Conservation (phyloP, 2,797 vertebrate species). For the Lithobates sylvaticus region DNA sequence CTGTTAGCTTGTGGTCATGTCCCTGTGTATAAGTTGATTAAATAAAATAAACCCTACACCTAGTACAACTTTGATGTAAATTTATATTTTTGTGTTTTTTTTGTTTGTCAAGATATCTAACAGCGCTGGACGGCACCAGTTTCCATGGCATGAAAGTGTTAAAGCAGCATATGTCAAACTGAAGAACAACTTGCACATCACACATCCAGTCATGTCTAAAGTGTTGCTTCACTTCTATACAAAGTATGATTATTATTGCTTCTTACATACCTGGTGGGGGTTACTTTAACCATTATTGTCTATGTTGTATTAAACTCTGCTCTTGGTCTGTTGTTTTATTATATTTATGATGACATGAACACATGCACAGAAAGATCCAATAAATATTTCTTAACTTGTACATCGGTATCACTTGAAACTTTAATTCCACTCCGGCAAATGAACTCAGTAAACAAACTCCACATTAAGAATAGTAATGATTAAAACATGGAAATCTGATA, state of each 20-base stretch:
- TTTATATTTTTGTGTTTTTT: not conserved
- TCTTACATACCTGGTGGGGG: not conserved
- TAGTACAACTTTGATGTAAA: not conserved
- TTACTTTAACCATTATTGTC: not conserved
- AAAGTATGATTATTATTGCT: conserved; percentile 63
- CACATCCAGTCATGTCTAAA: conserved; percentile 58
- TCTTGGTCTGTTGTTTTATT: not conserved
- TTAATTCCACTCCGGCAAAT: too few relatives aligned
- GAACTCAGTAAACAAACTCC: too few relatives aligned
- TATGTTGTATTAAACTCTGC: not conserved
- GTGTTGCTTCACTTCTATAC: conserved; percentile 63
- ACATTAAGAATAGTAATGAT: too few relatives aligned
- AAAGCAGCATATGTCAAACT: conserved; percentile 63
- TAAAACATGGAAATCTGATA: too few relatives aligned
- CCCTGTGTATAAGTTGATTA: not conserved
- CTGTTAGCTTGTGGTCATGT: not conserved
- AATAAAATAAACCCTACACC: not conserved
- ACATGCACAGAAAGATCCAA: not conserved
- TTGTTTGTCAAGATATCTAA: conserved; percentile 53
- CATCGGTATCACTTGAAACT: too few relatives aligned
- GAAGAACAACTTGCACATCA: conserved; percentile 67
- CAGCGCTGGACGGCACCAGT: conserved; percentile 52
- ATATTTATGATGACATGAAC: not conserved
- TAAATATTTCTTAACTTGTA: not conserved
- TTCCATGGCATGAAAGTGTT: conserved; percentile 66